These are phyloP conservation scores for Nemopilema nomurai DNA, from an alignment of 30 jellyfish, hydroid and myxozoan genomes.

Conservation along the genomic window DNA sequence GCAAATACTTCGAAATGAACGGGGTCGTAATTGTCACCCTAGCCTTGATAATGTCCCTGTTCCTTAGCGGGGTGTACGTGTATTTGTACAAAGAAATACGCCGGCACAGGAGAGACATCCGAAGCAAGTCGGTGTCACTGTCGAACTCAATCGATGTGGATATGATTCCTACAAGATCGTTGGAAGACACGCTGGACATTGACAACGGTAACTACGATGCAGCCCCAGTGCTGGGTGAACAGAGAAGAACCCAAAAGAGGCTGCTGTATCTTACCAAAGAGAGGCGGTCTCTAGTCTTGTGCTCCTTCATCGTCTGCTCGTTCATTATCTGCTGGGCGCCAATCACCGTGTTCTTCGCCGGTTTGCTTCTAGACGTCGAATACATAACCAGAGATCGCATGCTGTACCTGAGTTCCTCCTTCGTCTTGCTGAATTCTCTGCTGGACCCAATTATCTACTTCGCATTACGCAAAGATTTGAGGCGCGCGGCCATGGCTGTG, in stretches of 20 bases:
- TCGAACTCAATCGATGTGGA: constrained; percentile 38
- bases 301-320: constrained; percentile 53
- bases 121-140: constrained; percentile 45
- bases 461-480: constrained; percentile 62
- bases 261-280: constrained; percentile 28
- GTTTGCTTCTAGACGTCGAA: constrained; percentile 16
- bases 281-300: constrained; percentile 45
- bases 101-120: constrained; percentile 59
- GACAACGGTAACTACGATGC: constrained; percentile 9
- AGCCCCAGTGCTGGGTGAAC: neutral
- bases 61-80: constrained; percentile 52
- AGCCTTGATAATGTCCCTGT: constrained; percentile 45
- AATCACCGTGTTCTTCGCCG: constrained; percentile 53
- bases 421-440: constrained; percentile 59
- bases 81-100: constrained; percentile 63
- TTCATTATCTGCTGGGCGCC: constrained; percentile 70
- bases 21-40: constrained; percentile 45
- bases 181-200: constrained; percentile 29
- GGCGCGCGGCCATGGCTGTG: constrained; percentile 56
- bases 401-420: constrained; percentile 43
- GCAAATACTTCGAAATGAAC: constrained; percentile 45
- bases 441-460: constrained; percentile 58
- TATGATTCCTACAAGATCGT: constrained; percentile 27
- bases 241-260: neutral
- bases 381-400: constrained; percentile 38